A percentile compares a stretch with the other conserved stretches of the same genome.
Evolutionary conservation across 2,113 vertebrate species (phyloP).

Genomic region (Pithys albifrons): DNA sequence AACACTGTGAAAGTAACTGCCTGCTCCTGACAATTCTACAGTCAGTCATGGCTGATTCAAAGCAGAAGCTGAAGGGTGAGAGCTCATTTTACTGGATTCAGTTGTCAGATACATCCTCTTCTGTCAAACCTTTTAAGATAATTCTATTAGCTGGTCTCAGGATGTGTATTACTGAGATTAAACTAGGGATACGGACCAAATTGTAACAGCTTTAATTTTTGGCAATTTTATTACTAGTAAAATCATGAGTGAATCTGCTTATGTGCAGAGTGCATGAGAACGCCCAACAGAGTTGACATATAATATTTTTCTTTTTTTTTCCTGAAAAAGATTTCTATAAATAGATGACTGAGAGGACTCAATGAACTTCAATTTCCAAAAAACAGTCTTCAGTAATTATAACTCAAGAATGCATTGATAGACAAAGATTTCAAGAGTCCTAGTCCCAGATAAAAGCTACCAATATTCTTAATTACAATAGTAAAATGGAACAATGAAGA

Average conservation of each 20-base stretch:
- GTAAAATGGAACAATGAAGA: background rate
- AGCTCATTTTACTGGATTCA: background rate
- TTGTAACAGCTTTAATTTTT: background rate
- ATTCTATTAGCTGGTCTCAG: background rate
- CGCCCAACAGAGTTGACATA: fast-evolving
- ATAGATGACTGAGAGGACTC: background rate
- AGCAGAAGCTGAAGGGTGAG: background rate
- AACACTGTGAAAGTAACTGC: background rate
- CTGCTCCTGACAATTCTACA: background rate
- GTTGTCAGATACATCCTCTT: background rate
- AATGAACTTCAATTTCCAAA: background rate
- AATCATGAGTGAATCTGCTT: background rate
- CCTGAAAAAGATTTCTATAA: background rate
- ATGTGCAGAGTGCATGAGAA: background rate
- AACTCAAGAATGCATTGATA: background rate
- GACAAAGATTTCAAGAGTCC: background rate
- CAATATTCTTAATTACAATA: background rate
- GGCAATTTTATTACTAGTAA: background rate
- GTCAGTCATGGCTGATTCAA: background rate
- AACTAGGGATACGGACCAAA: background rate
- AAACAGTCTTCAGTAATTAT: background rate
- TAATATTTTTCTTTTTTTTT: background rate
- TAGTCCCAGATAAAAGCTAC: background rate
- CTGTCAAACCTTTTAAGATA: background rate
- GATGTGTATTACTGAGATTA: background rate